Evolutionary conservation across 1,140 invertebrate genomes (phyloP), one percentile per base, ranked within the genome.

Genomic region (Sminthurides bifidus): DNA sequence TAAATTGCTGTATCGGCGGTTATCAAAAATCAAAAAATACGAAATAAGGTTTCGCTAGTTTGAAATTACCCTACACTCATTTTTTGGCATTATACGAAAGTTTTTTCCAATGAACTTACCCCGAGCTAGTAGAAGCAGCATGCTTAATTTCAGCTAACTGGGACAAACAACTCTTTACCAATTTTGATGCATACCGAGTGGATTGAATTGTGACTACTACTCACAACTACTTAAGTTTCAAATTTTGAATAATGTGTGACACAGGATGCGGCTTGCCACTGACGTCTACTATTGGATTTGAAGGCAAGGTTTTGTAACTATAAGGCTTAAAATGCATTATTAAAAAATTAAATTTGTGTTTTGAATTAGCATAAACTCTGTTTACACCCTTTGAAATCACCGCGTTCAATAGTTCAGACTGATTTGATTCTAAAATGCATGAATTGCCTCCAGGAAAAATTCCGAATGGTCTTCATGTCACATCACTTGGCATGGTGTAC

Each of bases 271-370:
- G 14, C 15, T 44, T 65, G 4, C 57, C 63, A 29, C 45, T 65
- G 10, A 61, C 59, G 26, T 65, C 63, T 1, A 59, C 63, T 0
- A 65, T 65, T 44, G 63, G 63, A 43, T 65, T 59, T 45, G 63
- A 65, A 57, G 63, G 63, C 61, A 51, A 48, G 21, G 31, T 24
- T 24, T 24, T 4, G 26, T 24, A 12, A 40, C 4, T 52, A 10
- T 27, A 40, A 12, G 8, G 41, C 6, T 38, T 4, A 27, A 19
- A n/a, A 29, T 54, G 3, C 10, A 50, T 50, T 12, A 3, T 8
- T 21, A 43, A 26, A 17, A 50, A 12, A 48, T 43, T 54, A n/a
- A n/a, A n/a, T 55, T 14, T 49, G 17, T 14, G 5, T 21, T 31
- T 12, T 17, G 10, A 12, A 12, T 44, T 15, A 33, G 6, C 15